These are phyloP conservation scores for Hydrocynus forskahlii DNA, from an alignment of 2,797 vertebrate genomes.

Conservation along the genomic window DNA sequence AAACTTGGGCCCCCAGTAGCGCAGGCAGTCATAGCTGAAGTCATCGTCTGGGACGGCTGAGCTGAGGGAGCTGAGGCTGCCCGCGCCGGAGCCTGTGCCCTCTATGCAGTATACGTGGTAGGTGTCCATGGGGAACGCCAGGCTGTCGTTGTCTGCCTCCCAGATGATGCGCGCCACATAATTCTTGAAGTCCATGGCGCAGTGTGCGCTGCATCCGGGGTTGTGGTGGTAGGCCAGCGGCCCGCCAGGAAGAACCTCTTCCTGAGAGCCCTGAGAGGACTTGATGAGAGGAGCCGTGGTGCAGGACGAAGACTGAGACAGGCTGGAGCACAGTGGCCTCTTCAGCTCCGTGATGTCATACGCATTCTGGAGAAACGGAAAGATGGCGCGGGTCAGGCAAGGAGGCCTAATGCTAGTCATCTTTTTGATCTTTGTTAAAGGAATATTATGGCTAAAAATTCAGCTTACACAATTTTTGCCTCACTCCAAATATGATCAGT, in stretches of 20 bases:
- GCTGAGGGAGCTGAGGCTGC: conserved; percentile 86
- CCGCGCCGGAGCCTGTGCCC: conserved; percentile 75
- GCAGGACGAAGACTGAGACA: conserved; percentile 79
- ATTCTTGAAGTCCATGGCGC: conserved; percentile 80
- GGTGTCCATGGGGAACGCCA: conserved; percentile 76
- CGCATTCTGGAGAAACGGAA: conserved; percentile 73
- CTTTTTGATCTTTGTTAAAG: neutral
- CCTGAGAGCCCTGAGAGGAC: conserved; percentile 77
- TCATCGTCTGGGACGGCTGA: conserved; percentile 70
- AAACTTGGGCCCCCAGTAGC: conserved; percentile 84
- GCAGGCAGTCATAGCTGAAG: conserved; percentile 74
- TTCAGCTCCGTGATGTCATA: conserved; percentile 87
- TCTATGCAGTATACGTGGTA: conserved; percentile 84
- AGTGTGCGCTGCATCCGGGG: conserved; percentile 50
- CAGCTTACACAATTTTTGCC: neutral
- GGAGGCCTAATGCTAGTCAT: neutral
- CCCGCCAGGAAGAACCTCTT: conserved; percentile 73
- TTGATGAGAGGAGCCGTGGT: conserved; percentile 79
- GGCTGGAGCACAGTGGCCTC: conserved; percentile 81
- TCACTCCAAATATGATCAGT: neutral
- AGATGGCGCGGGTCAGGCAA: neutral
- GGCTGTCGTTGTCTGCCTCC: conserved; percentile 82
- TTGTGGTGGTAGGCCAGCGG: conserved; percentile 60
- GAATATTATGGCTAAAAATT: neutral
- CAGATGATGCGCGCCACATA: conserved; percentile 82